Percentiles rank a stretch among this genome's conserved stretches.
Evolutionary conservation across 2,113 vertebrate species (phyloP).

Genomic region (Sylvietta virens): DNA sequence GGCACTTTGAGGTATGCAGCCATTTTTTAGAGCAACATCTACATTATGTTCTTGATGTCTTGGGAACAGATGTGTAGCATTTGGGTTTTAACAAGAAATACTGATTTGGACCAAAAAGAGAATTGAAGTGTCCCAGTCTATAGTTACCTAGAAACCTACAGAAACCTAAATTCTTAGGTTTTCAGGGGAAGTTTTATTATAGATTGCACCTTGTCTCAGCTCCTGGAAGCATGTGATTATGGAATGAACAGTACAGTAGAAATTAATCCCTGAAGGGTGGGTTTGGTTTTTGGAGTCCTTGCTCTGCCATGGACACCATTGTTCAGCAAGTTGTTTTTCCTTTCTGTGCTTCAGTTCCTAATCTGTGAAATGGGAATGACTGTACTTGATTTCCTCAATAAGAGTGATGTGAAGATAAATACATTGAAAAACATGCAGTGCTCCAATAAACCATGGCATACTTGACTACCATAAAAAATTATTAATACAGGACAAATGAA

Average conservation of each 20-base stretch:
- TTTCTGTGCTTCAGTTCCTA: not conserved
- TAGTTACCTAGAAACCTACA: not conserved
- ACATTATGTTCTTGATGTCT: not conserved
- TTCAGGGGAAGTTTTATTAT: not conserved
- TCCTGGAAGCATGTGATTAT: not conserved
- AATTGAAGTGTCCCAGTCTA: not conserved
- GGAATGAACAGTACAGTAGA: not conserved
- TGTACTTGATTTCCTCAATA: constrained; percentile 7
- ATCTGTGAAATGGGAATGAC: not conserved
- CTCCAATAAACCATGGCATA: constrained; percentile 7
- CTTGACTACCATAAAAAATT: constrained; percentile 17
- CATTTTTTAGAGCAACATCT: not conserved
- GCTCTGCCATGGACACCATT: not conserved
- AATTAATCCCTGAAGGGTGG: not conserved
- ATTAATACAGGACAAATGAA: constrained; percentile 42
- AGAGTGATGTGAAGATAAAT: not conserved
- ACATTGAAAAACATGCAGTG: not conserved
- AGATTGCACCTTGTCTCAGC: not conserved
- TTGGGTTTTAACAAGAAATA: not conserved
- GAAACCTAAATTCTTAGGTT: not conserved
- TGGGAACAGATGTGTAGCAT: not conserved
- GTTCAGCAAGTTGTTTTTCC: not conserved
- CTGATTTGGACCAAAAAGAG: not conserved
- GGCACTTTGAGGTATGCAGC: not conserved
- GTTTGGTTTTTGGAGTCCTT: not conserved